Evolutionary conservation across 2,113 vertebrate genomes (phyloP).

Genomic region (Caloenas nicobarica): DNA sequence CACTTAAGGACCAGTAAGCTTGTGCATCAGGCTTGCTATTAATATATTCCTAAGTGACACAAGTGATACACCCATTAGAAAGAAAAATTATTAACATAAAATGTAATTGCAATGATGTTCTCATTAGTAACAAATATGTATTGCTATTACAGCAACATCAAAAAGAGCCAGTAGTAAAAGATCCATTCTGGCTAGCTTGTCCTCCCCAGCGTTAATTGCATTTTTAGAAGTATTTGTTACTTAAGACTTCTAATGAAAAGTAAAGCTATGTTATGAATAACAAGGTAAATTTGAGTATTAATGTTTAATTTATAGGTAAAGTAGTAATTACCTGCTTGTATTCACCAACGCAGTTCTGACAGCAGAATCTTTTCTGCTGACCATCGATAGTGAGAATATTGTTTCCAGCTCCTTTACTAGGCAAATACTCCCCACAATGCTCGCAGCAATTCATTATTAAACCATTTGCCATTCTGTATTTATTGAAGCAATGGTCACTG

Average conservation of each 20-base stretch:
- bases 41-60: background rate
- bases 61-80: background rate
- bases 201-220: background rate
- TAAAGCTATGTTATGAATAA: background rate
- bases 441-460: constrained; percentile 99
- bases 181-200: background rate
- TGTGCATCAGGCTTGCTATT: background rate
- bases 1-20: background rate
- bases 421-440: constrained; percentile 96
- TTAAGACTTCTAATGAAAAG: background rate
- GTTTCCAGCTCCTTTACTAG: constrained; percentile 92
- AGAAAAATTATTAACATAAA: background rate
- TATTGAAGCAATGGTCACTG: constrained; percentile 97
- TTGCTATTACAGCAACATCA: background rate
- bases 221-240: background rate
- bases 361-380: constrained; percentile 98
- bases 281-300: background rate
- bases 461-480: constrained; percentile 96
- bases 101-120: background rate
- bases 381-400: constrained; percentile 93
- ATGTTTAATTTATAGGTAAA: background rate
- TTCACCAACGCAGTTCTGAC: constrained; percentile 94
- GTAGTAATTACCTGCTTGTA: constrained; percentile 92
- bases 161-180: background rate
- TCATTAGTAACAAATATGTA: background rate